A percentile compares a stretch with the other conserved stretches of the same genome.
These are phyloP conservation scores for Natator depressus DNA, from an alignment of 2,113 vertebrate genomes.

Conservation along the genomic window DNA sequence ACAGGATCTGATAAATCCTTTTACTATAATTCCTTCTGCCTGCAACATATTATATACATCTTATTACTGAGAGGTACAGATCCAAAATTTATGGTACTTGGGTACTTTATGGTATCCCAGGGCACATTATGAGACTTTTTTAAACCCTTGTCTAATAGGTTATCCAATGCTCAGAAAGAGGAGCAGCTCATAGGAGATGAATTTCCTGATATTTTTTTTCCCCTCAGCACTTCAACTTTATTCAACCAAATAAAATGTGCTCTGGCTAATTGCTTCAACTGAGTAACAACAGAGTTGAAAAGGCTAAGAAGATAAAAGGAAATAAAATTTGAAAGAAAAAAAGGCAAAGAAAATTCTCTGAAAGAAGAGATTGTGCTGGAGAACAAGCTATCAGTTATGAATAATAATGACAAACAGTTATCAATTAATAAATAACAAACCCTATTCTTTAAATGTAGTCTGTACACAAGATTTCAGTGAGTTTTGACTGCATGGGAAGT, in stretches of 20 bases:
- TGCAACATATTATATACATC: neutral
- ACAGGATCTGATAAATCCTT: too few species aligned
- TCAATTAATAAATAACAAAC: rapidly evolving
- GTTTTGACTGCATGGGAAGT: constrained; percentile 33
- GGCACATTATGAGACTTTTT: neutral
- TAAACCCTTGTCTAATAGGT: neutral
- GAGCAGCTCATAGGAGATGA: neutral
- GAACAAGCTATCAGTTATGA: neutral
- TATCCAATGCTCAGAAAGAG: neutral
- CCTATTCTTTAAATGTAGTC: neutral
- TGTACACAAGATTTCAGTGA: neutral
- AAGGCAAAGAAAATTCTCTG: neutral
- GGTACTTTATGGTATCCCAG: neutral
- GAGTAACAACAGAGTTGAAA: neutral
- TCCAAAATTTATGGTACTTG: neutral
- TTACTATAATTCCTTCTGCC: too few species aligned
- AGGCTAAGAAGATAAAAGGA: neutral
- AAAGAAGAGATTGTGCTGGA: neutral
- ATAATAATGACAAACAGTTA: neutral
- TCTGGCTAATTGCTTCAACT: neutral
- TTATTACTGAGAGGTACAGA: neutral
- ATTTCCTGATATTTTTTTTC: neutral
- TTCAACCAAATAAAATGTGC: neutral
- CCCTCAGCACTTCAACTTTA: neutral
- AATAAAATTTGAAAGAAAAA: neutral